Evolutionary conservation across 2,113 vertebrate species (phyloP).

Genomic region (Cacatua alba): DNA sequence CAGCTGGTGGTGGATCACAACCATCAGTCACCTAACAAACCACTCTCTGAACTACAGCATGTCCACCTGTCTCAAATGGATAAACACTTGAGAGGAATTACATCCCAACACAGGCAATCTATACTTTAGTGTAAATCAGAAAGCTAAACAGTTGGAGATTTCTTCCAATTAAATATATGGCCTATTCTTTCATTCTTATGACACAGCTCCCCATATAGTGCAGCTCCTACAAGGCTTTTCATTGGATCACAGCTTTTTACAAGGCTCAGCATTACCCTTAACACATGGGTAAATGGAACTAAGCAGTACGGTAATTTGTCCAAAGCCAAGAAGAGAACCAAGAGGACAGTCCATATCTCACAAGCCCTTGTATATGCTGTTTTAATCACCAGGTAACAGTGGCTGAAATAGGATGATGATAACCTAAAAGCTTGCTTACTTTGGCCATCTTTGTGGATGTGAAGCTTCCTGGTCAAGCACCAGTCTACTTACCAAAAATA

Average conservation of each 20-base stretch:
- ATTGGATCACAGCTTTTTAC: not conserved
- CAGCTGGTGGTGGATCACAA: not conserved
- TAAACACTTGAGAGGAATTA: not conserved
- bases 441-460: not conserved
- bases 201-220: not conserved
- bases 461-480: not conserved
- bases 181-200: not conserved
- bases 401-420: not conserved
- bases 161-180: not conserved
- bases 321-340: not conserved
- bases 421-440: not conserved
- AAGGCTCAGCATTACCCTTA: not conserved
- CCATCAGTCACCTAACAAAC: not conserved
- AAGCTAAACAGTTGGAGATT: not conserved
- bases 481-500: slow-evolving; percentile 88
- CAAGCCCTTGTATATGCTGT: not conserved
- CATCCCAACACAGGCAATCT: not conserved
- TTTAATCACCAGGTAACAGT: not conserved
- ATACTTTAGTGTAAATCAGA: not conserved
- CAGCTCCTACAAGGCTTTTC: not conserved
- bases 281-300: not conserved
- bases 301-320: not conserved
- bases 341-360: not conserved
- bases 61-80: not conserved
- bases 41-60: not conserved